These are phyloP conservation scores for Pteronura brasiliensis DNA, from an alignment of 2,113 vertebrate genomes.

Conservation along the genomic window DNA sequence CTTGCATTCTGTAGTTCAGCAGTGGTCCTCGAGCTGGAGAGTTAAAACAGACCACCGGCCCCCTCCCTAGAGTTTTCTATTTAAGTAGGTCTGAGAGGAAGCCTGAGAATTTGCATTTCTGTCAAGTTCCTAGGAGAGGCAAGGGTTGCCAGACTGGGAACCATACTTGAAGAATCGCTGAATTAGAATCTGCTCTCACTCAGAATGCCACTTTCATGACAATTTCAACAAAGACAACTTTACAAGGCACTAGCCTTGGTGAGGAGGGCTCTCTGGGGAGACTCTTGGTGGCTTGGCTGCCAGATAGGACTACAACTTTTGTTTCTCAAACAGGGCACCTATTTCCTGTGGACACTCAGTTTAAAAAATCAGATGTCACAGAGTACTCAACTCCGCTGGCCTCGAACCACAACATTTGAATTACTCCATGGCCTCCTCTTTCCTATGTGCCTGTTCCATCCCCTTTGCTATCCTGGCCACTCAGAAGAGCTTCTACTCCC, in stretches of 20 bases:
- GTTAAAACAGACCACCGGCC: neutral
- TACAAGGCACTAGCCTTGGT: rapidly evolving
- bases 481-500: neutral
- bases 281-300: neutral
- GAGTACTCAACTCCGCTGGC: neutral
- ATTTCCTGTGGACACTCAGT: neutral
- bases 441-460: neutral
- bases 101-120: neutral
- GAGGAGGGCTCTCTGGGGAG: neutral
- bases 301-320: too few relatives aligned
- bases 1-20: neutral
- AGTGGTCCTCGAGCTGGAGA: neutral
- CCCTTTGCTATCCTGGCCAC: neutral
- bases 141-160: neutral
- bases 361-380: neutral
- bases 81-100: neutral
- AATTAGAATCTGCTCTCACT: neutral
- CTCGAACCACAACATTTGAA: neutral
- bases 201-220: neutral
- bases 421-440: neutral
- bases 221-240: neutral
- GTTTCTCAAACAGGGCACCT: neutral
- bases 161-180: neutral
- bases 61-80: neutral
- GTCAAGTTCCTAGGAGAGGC: neutral